A percentile compares a stretch with the other conserved stretches of the same genome.
These are phyloP conservation scores for Taeniopygia guttata DNA, from an alignment of 2,797 vertebrate genomes.

Conservation along the genomic window DNA sequence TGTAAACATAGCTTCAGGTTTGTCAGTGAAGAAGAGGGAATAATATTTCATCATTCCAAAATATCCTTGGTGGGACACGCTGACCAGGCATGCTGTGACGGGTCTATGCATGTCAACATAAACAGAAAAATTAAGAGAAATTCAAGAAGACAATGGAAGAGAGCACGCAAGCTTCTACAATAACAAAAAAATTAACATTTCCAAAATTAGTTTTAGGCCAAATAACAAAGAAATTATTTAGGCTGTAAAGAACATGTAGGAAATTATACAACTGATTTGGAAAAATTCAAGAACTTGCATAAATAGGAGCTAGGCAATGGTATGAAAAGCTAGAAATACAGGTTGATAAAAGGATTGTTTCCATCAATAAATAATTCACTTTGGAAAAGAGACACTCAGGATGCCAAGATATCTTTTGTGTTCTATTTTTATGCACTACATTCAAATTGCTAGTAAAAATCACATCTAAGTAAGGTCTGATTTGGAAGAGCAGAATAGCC, in stretches of 20 bases:
- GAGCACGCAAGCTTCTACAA: background rate
- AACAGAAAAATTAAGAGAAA: background rate
- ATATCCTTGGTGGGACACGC: background rate
- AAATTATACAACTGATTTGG: background rate
- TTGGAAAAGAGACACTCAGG: background rate
- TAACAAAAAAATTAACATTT: background rate
- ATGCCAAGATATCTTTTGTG: background rate
- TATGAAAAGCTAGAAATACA: background rate
- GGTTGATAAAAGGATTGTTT: background rate
- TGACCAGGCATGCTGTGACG: background rate
- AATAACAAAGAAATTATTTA: background rate
- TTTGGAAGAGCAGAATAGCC: background rate
- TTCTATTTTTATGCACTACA: background rate
- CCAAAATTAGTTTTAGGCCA: background rate
- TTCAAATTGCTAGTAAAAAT: background rate
- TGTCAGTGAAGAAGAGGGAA: background rate
- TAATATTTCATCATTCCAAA: background rate
- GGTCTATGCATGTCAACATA: background rate
- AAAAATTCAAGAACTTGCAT: background rate
- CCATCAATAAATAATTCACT: background rate
- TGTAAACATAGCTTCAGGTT: accelerated
- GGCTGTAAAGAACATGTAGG: background rate
- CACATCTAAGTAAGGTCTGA: background rate
- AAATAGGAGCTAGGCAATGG: background rate
- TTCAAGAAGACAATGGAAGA: background rate